Evolutionary conservation across 2,113 vertebrate species (phyloP), one percentile per base, ranked within the genome.

Genomic region (Vireo altiloquus): DNA sequence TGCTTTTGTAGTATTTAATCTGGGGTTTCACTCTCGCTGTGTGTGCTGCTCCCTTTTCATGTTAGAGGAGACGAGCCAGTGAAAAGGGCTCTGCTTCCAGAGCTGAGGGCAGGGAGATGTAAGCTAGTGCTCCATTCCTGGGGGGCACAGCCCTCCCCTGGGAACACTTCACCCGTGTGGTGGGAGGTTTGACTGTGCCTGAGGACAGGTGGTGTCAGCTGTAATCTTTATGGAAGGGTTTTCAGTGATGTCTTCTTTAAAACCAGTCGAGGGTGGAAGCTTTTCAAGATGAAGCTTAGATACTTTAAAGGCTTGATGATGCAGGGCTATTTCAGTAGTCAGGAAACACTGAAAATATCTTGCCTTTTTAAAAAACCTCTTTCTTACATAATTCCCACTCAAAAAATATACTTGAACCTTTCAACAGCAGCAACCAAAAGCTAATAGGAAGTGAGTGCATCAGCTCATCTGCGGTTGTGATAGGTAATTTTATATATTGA

Each of bases 401-500:
- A 76, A 74, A 91, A 96, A 91, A 63, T 72, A 75, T 13, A 65
- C 68, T 68, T 84, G 42, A 89, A 75, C 52, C 63, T 95, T 95
- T 95, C 87, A 78, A 65, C n/a, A 85, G 72, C 23, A 76, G 65
- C 66, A 87, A 59, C 40, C 39, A 33, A 82, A 95, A 93, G 44
- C 59, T 89, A 90, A 89, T 24, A 95, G 72, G 56, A 87, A 84
- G 40, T 63, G 82, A 96, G 63, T 59, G 59, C 89, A 74, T 82
- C 92, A 84, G 87, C 87, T 97, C 84, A 88, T 66, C 53, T 56
- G 40, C 64, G 63, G 28, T 42, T 94, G 63, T 61, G 66, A 69
- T 74, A 87, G 78, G 88, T 61, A 87, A 89, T 78, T 95, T 96
- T 92, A 80, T 90, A 87, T 94, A 96, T 82, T 80, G 69, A 83